Evolutionary conservation across 1,140 invertebrate species (phyloP).

Genomic region (Sinonovacula constricta): DNA sequence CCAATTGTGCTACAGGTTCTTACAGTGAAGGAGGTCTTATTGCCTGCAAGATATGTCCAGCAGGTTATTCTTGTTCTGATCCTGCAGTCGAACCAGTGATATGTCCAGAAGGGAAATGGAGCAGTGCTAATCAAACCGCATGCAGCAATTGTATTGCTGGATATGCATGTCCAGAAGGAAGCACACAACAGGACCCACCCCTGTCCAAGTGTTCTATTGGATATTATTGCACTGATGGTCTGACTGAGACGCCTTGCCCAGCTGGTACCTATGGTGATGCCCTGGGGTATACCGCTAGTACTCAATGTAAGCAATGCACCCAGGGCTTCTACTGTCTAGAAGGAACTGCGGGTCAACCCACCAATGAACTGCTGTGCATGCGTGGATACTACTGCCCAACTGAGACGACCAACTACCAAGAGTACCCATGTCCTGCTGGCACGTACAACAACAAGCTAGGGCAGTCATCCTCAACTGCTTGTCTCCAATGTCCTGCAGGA

Average conservation of each 20-base stretch:
- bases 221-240: constrained; percentile 72
- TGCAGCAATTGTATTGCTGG: constrained; percentile 69
- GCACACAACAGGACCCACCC: constrained; percentile 62
- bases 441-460: constrained; percentile 66
- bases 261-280: constrained; percentile 70
- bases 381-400: constrained; percentile 70
- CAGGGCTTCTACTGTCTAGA: constrained; percentile 74
- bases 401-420: constrained; percentile 65
- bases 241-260: constrained; percentile 63
- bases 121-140: constrained; percentile 47
- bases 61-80: constrained; percentile 68
- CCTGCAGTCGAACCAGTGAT: constrained; percentile 57
- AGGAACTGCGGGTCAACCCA: constrained; percentile 65
- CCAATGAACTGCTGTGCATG: constrained; percentile 65
- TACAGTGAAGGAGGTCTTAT: constrained; percentile 71
- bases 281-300: constrained; percentile 52
- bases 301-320: constrained; percentile 67
- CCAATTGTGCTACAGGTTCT: constrained; percentile 63
- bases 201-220: constrained; percentile 66
- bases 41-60: constrained; percentile 69
- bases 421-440: constrained; percentile 68
- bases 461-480: constrained; percentile 55
- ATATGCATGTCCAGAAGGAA: constrained; percentile 72
- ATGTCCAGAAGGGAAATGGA: constrained; percentile 70
- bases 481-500: constrained; percentile 69